Evolutionary conservation across 1,140 invertebrate genomes (phyloP).

Genomic region (Notospermus geniculatus): DNA sequence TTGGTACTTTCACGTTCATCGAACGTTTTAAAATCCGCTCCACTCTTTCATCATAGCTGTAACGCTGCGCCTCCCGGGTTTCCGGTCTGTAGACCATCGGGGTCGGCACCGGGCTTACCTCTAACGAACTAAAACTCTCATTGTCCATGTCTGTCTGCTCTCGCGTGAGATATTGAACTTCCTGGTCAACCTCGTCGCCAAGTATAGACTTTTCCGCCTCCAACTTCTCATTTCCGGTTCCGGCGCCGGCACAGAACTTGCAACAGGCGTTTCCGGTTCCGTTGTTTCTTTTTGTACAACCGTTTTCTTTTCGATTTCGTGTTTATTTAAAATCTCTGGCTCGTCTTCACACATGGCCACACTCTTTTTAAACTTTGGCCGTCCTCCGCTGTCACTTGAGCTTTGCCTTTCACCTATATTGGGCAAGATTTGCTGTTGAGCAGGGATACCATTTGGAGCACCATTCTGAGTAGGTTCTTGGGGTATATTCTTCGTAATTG

Average conservation of each 20-base stretch:
- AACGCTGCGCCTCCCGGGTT: conserved; percentile 33
- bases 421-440: no score
- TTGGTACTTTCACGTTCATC: conserved; percentile 34
- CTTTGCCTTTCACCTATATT: no score
- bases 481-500: no score
- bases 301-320: not conserved
- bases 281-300: not conserved
- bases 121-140: conserved; percentile 10
- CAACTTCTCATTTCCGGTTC: not conserved
- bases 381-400: no score
- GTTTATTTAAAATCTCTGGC: no score
- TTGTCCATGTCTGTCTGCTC: not conserved
- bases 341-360: no score
- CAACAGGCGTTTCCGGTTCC: not conserved
- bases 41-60: conserved; percentile 27
- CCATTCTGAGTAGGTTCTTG: no score
- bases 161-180: not conserved
- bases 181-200: conserved; percentile 3
- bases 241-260: not conserved
- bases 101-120: conserved; percentile 37
- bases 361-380: no score
- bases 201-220: not conserved
- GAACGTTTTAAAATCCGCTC: conserved; percentile 34
- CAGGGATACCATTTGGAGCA: no score
- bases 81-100: conserved; percentile 36